phyloP scores from a whole-genome alignment of 2,113 vertebrate genomes.

The Lagopus leucura region DNA sequence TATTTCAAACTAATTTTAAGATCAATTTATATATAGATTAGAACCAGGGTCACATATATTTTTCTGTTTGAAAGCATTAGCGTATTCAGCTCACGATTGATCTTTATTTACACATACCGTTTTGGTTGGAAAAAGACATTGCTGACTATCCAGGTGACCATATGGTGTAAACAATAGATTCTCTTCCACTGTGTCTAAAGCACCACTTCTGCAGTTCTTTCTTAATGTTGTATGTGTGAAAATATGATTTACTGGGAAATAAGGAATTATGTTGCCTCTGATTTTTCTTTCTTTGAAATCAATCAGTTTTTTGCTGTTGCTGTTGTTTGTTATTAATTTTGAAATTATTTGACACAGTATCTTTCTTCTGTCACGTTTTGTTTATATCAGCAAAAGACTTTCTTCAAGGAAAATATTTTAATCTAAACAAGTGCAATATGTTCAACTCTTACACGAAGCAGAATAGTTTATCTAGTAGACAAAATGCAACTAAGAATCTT shows the following conservation, averaged over 20 bases:
- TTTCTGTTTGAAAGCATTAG: neutral
- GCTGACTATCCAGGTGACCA: neutral
- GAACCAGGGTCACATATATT: neutral
- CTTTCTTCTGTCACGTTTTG: neutral
- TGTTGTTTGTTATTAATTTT: neutral
- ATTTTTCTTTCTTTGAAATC: neutral
- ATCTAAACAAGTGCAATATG: neutral
- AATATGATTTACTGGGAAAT: neutral
- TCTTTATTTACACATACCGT: neutral
- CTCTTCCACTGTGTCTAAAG: neutral
- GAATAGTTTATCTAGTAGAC: neutral
- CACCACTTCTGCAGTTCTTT: neutral
- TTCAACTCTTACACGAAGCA: neutral
- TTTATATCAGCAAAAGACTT: neutral
- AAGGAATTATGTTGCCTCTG: neutral
- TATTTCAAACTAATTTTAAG: neutral
- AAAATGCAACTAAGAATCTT: neutral
- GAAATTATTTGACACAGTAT: neutral
- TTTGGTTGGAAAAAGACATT: neutral
- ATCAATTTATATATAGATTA: neutral
- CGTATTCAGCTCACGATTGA: neutral
- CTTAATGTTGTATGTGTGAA: neutral
- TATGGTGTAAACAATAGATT: neutral
- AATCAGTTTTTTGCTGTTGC: fast-evolving
- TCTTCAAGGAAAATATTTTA: neutral